Conservation (phyloP, 1,140 invertebrate species). For the Cheumatopsyche charites region DNA sequence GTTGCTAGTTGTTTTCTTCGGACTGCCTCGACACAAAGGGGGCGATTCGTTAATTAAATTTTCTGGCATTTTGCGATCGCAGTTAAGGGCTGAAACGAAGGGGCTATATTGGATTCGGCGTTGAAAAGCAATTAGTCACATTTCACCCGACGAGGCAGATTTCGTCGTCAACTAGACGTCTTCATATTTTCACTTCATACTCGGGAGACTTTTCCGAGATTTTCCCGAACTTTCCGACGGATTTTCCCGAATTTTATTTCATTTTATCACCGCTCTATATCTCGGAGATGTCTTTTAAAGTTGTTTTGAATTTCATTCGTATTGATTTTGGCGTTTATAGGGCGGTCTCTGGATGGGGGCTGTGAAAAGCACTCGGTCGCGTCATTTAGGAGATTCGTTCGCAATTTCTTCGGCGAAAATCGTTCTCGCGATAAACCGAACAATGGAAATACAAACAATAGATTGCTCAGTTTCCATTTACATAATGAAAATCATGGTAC, state of each 20-base stretch:
- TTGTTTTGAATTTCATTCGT: neutral
- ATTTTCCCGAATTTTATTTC: no score
- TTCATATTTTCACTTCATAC: neutral
- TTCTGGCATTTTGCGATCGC: conserved; percentile 34
- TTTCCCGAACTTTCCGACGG: no score
- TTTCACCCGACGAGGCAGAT: conserved; percentile 18
- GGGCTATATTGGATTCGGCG: conserved; percentile 35
- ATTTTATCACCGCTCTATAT: no score
- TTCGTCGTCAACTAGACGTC: conserved; percentile 1
- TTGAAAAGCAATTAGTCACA: conserved; percentile 40
- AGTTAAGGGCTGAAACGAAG: neutral
- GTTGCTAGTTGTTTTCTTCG: conserved; percentile 18
- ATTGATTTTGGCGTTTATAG: no score
- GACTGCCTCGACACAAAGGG: conserved; percentile 17
- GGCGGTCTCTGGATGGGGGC: neutral
- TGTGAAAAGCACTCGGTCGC: neutral
- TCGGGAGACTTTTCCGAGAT: neutral
- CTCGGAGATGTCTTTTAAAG: no score
- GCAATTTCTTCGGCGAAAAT: neutral
- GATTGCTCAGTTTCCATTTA: conserved; percentile 35
- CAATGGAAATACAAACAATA: conserved; percentile 36
- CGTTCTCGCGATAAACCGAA: conserved; percentile 29
- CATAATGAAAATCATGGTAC: conserved; percentile 37
- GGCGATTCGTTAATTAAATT: conserved; percentile 43
- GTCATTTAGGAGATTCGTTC: neutral